These are phyloP conservation scores for Formica selysi DNA, from an alignment of 1,140 invertebrate species.

Conservation along the genomic window DNA sequence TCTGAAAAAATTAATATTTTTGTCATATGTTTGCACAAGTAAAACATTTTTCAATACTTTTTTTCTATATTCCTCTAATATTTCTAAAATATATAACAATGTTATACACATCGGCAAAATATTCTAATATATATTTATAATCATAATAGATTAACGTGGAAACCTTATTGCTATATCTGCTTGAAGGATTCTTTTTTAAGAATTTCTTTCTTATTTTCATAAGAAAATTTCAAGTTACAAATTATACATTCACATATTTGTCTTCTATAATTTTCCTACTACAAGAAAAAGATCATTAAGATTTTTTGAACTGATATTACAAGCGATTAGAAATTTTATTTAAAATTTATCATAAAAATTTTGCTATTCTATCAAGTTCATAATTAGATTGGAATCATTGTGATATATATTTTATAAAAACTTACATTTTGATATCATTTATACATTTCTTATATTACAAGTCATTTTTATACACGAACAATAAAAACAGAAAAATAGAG, in stretches of 20 bases:
- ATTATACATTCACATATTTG: background rate
- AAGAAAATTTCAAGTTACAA: background rate
- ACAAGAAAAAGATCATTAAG: constrained; percentile 10
- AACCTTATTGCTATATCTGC: background rate
- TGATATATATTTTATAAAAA: background rate
- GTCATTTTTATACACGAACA: constrained; percentile 14
- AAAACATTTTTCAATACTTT: constrained; percentile 2
- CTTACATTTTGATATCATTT: constrained; percentile 21
- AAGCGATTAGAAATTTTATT: constrained; percentile 3
- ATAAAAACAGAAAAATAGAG: constrained; percentile 25
- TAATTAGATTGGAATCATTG: background rate
- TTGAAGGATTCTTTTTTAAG: background rate
- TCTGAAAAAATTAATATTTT: background rate
- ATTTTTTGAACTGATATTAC: constrained; percentile 22
- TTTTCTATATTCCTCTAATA: constrained; percentile 12
- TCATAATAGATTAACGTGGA: background rate
- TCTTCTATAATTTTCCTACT: background rate
- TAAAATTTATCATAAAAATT: background rate
- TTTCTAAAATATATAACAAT: constrained; percentile 9
- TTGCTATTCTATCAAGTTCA: background rate
- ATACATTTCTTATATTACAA: constrained; percentile 35
- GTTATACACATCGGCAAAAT: background rate
- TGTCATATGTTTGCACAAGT: background rate
- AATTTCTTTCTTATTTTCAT: background rate
- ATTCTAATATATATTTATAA: constrained; percentile 6